These are phyloP conservation scores for Zaprionus vittiger DNA, from an alignment of 1,140 invertebrate genomes.

Conservation along the genomic window DNA sequence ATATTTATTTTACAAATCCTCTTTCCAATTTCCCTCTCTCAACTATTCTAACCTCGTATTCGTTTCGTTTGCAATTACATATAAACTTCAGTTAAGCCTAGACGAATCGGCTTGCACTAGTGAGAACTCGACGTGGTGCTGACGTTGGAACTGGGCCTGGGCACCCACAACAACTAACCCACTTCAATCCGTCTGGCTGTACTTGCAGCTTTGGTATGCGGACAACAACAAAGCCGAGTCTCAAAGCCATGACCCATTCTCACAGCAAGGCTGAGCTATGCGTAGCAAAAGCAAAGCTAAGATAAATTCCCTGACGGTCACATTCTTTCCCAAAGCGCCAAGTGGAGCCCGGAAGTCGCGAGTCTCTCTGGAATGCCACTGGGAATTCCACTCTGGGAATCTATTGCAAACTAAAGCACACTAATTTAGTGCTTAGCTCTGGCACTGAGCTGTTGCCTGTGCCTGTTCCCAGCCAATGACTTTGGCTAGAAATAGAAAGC, in stretches of 20 bases:
- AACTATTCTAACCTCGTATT: not conserved
- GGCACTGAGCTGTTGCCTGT: slow-evolving; percentile 39
- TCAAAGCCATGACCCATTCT: slow-evolving; percentile 68
- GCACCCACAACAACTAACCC: slow-evolving; percentile 51
- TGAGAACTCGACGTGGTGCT: slow-evolving; percentile 9
- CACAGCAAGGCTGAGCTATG: slow-evolving; percentile 55
- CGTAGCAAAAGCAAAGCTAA: slow-evolving; percentile 45
- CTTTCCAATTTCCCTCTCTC: not conserved
- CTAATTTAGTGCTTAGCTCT: slow-evolving; percentile 65
- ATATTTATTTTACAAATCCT: not conserved
- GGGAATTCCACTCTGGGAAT: slow-evolving; percentile 35
- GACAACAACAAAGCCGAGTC: slow-evolving; percentile 30
- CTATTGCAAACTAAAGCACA: slow-evolving; percentile 47
- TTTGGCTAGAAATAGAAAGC: slow-evolving; percentile 71
- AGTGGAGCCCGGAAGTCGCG: slow-evolving; percentile 60
- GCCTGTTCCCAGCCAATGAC: slow-evolving; percentile 36
- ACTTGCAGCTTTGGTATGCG: slow-evolving; percentile 35
- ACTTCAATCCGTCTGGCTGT: slow-evolving; percentile 26
- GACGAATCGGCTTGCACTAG: not conserved
- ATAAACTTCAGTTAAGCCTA: slow-evolving; percentile 8
- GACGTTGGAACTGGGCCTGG: not conserved
- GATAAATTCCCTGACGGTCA: slow-evolving; percentile 56
- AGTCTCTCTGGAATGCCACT: slow-evolving; percentile 61
- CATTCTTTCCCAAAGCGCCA: slow-evolving; percentile 73
- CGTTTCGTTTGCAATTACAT: slow-evolving; percentile 18